phyloP scores from a whole-genome alignment of 2,113 vertebrate genomes.

The Delphinus delphis region DNA sequence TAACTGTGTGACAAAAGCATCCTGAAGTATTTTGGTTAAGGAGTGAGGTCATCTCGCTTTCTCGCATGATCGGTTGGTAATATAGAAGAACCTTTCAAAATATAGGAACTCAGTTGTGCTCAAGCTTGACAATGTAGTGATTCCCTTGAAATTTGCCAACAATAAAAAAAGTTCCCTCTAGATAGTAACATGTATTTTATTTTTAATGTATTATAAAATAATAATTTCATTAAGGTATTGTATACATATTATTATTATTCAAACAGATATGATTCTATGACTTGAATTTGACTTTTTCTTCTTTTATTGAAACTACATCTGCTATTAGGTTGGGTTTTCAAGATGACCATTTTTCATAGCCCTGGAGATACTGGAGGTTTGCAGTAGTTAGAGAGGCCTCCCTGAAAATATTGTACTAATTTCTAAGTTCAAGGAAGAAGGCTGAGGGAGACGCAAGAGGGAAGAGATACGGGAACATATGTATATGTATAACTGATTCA shows the following conservation, averaged over 20 bases:
- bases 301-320: not conserved
- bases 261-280: not conserved
- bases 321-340: not conserved
- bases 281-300: not conserved
- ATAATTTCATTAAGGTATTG: not conserved
- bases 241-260: not conserved
- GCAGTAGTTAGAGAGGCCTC: not conserved
- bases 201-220: not conserved
- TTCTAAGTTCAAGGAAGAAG: conserved; percentile 31
- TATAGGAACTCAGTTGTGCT: not conserved
- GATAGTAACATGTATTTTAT: not conserved
- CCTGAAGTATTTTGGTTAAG: not conserved
- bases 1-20: not conserved
- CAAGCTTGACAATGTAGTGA: not conserved
- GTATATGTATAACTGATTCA: too few species aligned
- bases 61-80: not conserved
- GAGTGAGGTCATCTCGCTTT: not conserved
- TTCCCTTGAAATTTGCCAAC: not conserved
- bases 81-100: not conserved
- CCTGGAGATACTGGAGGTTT: not conserved
- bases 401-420: not conserved
- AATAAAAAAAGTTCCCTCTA: not conserved
- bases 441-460: not conserved
- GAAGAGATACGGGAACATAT: too few species aligned
- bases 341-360: not conserved